These are phyloP conservation scores for Aulostomus chinensis DNA, from an alignment of 2,797 vertebrate species.

Conservation along the genomic window DNA sequence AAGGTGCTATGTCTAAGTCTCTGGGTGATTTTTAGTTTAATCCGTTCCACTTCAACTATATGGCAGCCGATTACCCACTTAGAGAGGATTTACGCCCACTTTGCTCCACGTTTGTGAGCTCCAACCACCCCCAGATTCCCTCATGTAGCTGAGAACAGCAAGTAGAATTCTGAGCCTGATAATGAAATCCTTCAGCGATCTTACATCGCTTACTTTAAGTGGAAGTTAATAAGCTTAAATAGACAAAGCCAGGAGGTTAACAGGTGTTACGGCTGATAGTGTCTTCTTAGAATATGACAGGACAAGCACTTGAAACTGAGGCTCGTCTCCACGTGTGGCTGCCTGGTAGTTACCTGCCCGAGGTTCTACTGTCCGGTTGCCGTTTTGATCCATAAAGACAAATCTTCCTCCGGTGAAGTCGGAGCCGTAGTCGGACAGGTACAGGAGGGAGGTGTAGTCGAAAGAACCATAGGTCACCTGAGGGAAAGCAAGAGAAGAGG, in stretches of 20 bases:
- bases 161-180: conserved; percentile 20
- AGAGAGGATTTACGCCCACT: conserved; percentile 47
- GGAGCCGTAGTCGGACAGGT: conserved; percentile 89
- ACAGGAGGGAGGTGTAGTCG: conserved; percentile 95
- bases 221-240: conserved; percentile 11
- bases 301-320: not conserved
- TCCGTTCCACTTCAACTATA: conserved; percentile 13
- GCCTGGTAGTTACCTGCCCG: conserved; percentile 57
- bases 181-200: conserved; percentile 15
- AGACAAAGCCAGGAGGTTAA: conserved; percentile 12
- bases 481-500: not conserved
- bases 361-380: conserved; percentile 91
- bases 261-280: not conserved
- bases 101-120: conserved; percentile 13
- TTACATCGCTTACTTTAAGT: conserved; percentile 16
- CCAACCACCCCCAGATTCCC: conserved; percentile 14
- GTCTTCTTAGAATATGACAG: not conserved
- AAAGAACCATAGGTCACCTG: conserved; percentile 96
- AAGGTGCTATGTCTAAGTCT: conserved; percentile 2
- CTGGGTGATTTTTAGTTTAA: conserved; percentile 27
- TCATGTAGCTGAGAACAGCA: conserved; percentile 13
- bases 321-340: too few species aligned
- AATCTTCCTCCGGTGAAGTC: conserved; percentile 94
- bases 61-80: conserved; percentile 34
- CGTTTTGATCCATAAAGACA: conserved; percentile 88